Evolutionary conservation across 2,113 vertebrate genomes (phyloP).

Genomic region (Chloroceryle aenea): DNA sequence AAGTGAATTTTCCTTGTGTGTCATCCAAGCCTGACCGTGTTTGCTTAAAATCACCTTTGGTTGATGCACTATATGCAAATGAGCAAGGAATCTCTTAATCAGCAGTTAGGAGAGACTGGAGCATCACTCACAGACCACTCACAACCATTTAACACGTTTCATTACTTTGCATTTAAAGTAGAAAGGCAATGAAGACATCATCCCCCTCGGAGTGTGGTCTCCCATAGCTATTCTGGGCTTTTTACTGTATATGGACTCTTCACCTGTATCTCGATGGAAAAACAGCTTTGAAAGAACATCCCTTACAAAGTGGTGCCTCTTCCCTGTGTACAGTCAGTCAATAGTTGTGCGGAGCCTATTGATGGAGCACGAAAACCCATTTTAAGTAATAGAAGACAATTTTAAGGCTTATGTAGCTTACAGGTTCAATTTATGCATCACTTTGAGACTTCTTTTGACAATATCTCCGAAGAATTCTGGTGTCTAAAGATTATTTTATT

Average conservation of each 20-base stretch:
- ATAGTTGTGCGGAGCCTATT: background rate
- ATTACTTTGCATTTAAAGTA: background rate
- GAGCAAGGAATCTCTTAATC: background rate
- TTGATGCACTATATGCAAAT: background rate
- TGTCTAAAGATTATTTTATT: conserved; percentile 48
- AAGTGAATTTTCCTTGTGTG: background rate
- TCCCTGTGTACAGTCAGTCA: background rate
- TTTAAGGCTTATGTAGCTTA: background rate
- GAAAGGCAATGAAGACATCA: background rate
- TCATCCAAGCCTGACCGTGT: background rate
- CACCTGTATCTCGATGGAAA: background rate
- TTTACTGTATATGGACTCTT: background rate
- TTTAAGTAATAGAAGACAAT: background rate
- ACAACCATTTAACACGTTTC: background rate
- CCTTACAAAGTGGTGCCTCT: background rate
- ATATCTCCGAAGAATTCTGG: background rate
- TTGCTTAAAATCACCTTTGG: background rate
- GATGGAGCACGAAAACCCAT: background rate
- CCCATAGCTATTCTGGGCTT: background rate
- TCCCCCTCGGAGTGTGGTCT: background rate
- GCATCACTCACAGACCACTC: background rate
- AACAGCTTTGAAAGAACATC: background rate
- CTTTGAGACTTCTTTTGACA: conserved; percentile 27
- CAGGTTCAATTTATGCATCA: background rate
- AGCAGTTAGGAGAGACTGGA: background rate